Evolutionary conservation across 2,113 vertebrate genomes (phyloP).

Genomic region (Chaetura pelagica): DNA sequence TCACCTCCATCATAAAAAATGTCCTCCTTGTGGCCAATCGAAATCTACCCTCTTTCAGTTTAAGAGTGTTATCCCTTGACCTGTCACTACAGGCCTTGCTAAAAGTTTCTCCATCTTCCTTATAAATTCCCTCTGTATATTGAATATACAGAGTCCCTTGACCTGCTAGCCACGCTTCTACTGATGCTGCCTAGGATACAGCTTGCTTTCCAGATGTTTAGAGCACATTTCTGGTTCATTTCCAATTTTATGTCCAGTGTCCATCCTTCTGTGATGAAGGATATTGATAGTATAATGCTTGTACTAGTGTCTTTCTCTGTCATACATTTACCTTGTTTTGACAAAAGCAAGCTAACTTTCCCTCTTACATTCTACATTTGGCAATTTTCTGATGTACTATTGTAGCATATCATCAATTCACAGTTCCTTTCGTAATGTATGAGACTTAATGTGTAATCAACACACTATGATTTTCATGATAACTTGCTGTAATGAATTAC

Average conservation of each 20-base stretch:
- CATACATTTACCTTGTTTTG: neutral
- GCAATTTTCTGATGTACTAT: neutral
- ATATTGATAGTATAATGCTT: neutral
- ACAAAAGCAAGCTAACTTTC: neutral
- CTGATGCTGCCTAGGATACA: neutral
- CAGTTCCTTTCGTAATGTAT: neutral
- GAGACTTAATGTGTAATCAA: conserved; percentile 20
- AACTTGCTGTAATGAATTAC: neutral
- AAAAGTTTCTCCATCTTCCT: too few relatives aligned
- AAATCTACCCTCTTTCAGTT: too few relatives aligned
- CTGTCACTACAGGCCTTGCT: too few relatives aligned
- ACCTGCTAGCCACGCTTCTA: neutral
- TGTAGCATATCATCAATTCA: neutral
- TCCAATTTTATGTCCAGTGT: neutral
- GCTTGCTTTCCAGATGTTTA: neutral
- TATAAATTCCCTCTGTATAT: too few relatives aligned
- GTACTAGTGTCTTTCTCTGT: neutral
- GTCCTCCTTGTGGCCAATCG: too few relatives aligned
- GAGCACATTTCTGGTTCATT: too few relatives aligned
- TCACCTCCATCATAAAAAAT: too few relatives aligned
- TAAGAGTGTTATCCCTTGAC: too few relatives aligned
- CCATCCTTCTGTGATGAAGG: neutral
- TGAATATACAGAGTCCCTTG: neutral
- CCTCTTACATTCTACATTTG: neutral
- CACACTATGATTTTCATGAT: neutral